These are phyloP conservation scores for Homarus gammarus DNA, from an alignment of 2,888 invertebrate genomes.

Conservation along the genomic window DNA sequence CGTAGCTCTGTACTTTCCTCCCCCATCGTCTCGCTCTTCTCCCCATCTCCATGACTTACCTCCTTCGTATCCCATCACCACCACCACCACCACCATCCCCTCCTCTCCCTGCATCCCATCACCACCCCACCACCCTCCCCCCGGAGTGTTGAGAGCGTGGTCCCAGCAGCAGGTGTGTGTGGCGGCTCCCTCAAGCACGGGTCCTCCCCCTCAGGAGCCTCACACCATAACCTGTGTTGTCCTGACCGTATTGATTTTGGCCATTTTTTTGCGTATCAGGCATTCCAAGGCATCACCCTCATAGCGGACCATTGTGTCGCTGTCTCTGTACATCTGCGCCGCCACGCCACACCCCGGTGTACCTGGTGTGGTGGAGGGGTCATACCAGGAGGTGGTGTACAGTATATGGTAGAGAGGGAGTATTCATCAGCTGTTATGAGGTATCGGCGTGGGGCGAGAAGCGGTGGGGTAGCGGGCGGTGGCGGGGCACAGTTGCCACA, in stretches of 20 bases:
- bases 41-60: no score
- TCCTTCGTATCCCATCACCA: neutral
- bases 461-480: slow-evolving; percentile 26
- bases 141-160: no score
- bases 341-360: neutral
- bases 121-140: no score
- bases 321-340: neutral
- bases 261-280: slow-evolving; percentile 57
- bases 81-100: no score
- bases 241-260: slow-evolving; percentile 41
- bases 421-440: slow-evolving; percentile 41
- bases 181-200: no score
- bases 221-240: slow-evolving; percentile 51
- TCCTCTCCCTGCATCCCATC: no score
- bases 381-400: no score
- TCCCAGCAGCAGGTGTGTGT: no score
- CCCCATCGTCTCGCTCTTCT: neutral
- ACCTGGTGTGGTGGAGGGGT: neutral
- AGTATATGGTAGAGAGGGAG: neutral
- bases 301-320: neutral
- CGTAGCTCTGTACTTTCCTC: neutral
- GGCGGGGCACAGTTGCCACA: slow-evolving; percentile 40
- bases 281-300: slow-evolving; percentile 43
- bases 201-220: neutral
- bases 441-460: slow-evolving; percentile 37